Evolutionary conservation across 2,888 invertebrate species (phyloP).

Genomic region (Noctua fimbriata): DNA sequence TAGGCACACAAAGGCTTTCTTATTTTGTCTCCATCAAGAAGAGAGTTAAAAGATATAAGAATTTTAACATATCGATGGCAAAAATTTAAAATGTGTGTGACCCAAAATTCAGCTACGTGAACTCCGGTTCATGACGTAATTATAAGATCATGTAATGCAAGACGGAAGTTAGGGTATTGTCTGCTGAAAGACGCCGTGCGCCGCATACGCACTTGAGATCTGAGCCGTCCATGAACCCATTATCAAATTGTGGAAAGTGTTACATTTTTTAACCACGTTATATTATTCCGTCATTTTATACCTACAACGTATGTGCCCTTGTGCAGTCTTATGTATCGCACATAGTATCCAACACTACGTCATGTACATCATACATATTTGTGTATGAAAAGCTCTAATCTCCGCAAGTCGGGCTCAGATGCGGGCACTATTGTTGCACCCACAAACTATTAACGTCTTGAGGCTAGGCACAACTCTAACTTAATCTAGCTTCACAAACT

Average conservation of each 20-base stretch:
- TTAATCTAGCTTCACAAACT: slow-evolving; percentile 55
- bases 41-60: neutral
- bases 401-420: slow-evolving; percentile 25
- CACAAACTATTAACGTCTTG: slow-evolving; percentile 57
- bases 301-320: neutral
- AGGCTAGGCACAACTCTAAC: slow-evolving; percentile 29
- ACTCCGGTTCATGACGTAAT: neutral
- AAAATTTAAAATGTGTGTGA: neutral
- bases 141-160: neutral
- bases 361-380: slow-evolving; percentile 10
- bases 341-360: neutral
- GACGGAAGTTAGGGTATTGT: neutral
- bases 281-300: neutral
- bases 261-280: neutral
- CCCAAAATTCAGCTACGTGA: neutral
- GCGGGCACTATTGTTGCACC: slow-evolving; percentile 52
- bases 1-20: neutral
- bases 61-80: neutral
- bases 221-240: too few species aligned
- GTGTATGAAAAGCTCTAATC: slow-evolving; percentile 50
- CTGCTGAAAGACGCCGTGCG: neutral
- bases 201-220: neutral
- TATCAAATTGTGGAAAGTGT: neutral
- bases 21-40: neutral
- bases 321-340: neutral